Evolutionary conservation across 2,888 invertebrate species (phyloP), one percentile per base, ranked within the genome.

Genomic region (Ypsolopha scabrella): DNA sequence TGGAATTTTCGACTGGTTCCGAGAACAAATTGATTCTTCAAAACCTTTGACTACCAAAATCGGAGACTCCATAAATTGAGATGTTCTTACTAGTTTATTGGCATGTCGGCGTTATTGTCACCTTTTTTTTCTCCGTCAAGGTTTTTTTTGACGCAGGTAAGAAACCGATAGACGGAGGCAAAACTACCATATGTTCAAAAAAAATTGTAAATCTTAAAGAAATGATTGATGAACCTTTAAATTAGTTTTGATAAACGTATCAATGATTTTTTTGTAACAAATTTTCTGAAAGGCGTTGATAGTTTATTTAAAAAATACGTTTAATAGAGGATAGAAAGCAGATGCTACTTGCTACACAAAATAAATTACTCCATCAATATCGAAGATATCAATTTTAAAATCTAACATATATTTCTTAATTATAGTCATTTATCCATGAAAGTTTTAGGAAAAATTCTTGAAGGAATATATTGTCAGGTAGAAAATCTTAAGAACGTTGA

Each of bases 201-300:
- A 68, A 72, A 71, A 79, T 78, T 77, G 72, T 68, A 67, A 75
- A 72, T 69, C 72, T 72, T 68, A 68, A 61, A 60, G 59, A 64
- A 64, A 78, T 85, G 81, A 83, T 85, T 80, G 74, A 83, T 80
- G 78, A 68, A 64, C 57, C 63, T 72, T 68, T 67, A 75, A 77
- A 78, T 79, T 72, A 75, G 72, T 75, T 63, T 54, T 59, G 61
- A 65, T 68, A 67, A 65, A 70, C 67, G 68, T 65, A 64, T 65
- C 67, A 68, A 66, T 68, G 70, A 63, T 58, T 64, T 65, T 60
- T 56, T 37, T 24, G 24, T 4, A 3, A 24, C 24, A 4, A 24
- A 24, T 24, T 24, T 24, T 4, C 24, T 24, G 24, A 24, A 24
- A 24, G 24, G 24, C 4, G 24, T 24, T 24, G 24, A 24, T 24